These are phyloP conservation scores for Brienomyrus brachyistius DNA, from an alignment of 2,113 vertebrate species.

Conservation along the genomic window DNA sequence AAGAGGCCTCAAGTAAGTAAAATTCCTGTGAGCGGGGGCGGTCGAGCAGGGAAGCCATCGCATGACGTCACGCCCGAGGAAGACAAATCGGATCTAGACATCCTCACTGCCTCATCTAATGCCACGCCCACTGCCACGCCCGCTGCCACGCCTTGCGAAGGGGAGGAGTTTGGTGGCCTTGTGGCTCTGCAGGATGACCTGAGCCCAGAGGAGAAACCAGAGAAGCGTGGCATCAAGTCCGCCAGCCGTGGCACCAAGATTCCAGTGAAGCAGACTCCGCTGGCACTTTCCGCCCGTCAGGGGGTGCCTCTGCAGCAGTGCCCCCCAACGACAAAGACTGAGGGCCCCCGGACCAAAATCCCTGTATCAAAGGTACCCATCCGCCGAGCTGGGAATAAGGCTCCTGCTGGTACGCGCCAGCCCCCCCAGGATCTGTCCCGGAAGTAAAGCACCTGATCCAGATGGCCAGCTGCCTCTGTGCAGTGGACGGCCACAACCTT, in stretches of 20 bases:
- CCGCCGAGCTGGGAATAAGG: constrained; percentile 74
- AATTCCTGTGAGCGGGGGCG: constrained; percentile 56
- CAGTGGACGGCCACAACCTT: neutral
- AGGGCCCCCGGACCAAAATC: constrained; percentile 86
- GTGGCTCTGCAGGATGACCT: constrained; percentile 62
- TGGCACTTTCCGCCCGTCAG: constrained; percentile 46
- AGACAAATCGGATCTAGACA: constrained; percentile 58
- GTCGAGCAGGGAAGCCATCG: constrained; percentile 50
- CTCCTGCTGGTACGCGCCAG: constrained; percentile 50
- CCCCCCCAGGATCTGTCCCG: constrained; percentile 60
- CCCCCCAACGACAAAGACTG: constrained; percentile 68
- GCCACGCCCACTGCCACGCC: constrained; percentile 67
- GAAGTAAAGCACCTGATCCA: constrained; percentile 46
- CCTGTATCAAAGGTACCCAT: constrained; percentile 89
- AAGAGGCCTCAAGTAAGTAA: constrained; percentile 72
- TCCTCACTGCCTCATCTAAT: constrained; percentile 63
- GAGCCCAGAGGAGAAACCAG: constrained; percentile 43
- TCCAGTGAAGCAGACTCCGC: constrained; percentile 77
- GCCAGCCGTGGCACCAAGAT: constrained; percentile 82
- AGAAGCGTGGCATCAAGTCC: constrained; percentile 42
- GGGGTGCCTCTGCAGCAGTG: constrained; percentile 56
- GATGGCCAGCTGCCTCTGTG: neutral
- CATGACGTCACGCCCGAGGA: constrained; percentile 53
- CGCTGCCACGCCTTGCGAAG: constrained; percentile 61
- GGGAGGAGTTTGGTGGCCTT: constrained; percentile 61